Evolutionary conservation across 2,888 invertebrate species (phyloP).

Genomic region (Acanthosoma haemorrhoidale): DNA sequence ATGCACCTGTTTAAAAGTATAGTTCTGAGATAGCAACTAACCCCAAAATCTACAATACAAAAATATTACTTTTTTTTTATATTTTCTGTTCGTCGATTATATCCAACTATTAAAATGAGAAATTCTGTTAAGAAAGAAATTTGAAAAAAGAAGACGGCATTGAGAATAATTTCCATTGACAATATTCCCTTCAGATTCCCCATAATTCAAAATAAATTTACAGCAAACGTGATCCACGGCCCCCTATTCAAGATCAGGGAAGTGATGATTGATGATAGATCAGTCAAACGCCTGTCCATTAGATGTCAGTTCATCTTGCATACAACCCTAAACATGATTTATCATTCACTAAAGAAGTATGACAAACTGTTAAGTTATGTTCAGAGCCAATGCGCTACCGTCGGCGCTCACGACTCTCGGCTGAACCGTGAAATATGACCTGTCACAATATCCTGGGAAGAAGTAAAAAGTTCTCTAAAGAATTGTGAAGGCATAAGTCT

Average conservation of each 20-base stretch:
- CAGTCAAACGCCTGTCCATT: background rate
- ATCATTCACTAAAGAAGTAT: background rate
- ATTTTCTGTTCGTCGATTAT: too few species aligned
- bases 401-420: background rate
- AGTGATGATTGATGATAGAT: background rate
- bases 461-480: too few species aligned
- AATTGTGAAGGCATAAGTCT: too few species aligned
- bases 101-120: too few species aligned
- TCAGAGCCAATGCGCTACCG: background rate
- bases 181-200: background rate
- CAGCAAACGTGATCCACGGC: slow-evolving; percentile 4
- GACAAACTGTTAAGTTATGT: background rate
- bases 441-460: too few species aligned
- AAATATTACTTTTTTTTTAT: too few species aligned
- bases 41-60: too few species aligned
- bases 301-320: slow-evolving; percentile 2
- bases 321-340: background rate
- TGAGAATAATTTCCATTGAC: background rate
- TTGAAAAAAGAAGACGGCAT: too few species aligned
- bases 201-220: background rate
- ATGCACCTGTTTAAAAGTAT: too few species aligned
- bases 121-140: too few species aligned
- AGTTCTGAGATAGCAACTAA: too few species aligned
- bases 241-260: background rate
- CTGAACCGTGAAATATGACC: too few species aligned